Percentiles rank a stretch among this genome's conserved stretches.
These are phyloP conservation scores for Perizoma affinitatum DNA, from an alignment of 2,888 invertebrate species.

Conservation along the genomic window DNA sequence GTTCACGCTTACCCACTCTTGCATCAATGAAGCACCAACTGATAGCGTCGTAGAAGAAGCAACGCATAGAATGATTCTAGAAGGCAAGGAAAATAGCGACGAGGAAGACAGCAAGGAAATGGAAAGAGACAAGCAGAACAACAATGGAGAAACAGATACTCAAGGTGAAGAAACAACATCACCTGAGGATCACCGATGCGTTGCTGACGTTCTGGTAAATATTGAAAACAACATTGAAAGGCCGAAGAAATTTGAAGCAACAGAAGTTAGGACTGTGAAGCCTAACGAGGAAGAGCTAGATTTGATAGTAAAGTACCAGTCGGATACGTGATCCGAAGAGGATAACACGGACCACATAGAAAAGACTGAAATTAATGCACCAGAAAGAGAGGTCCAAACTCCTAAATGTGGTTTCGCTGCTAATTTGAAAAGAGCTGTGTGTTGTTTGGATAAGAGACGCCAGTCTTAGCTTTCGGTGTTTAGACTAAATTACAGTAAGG, in stretches of 20 bases:
- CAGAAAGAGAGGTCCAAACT: slow-evolving; percentile 64
- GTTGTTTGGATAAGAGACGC: slow-evolving; percentile 76
- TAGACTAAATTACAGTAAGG: slow-evolving; percentile 16
- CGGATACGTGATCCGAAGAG: slow-evolving; percentile 83
- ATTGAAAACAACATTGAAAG: slow-evolving; percentile 75
- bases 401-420: slow-evolving; percentile 74
- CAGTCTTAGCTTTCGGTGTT: slow-evolving; percentile 61
- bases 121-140: slow-evolving; percentile 69
- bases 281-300: slow-evolving; percentile 76
- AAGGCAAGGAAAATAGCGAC: slow-evolving; percentile 76
- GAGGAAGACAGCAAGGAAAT: slow-evolving; percentile 71
- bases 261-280: slow-evolving; percentile 65
- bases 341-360: slow-evolving; percentile 54
- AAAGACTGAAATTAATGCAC: slow-evolving; percentile 66
- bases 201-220: slow-evolving; percentile 75
- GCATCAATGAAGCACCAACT: slow-evolving; percentile 85
- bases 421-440: slow-evolving; percentile 74
- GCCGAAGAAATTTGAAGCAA: slow-evolving; percentile 70
- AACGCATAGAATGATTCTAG: slow-evolving; percentile 75
- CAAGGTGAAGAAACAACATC: slow-evolving; percentile 63
- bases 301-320: slow-evolving; percentile 76
- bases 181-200: slow-evolving; percentile 65
- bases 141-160: slow-evolving; percentile 57
- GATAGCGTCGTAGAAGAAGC: slow-evolving; percentile 81
- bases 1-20: slow-evolving; percentile 90